Evolutionary conservation across 1,140 invertebrate species (phyloP), one percentile per base, ranked within the genome.

Genomic region (Adelges cooleyi): DNA sequence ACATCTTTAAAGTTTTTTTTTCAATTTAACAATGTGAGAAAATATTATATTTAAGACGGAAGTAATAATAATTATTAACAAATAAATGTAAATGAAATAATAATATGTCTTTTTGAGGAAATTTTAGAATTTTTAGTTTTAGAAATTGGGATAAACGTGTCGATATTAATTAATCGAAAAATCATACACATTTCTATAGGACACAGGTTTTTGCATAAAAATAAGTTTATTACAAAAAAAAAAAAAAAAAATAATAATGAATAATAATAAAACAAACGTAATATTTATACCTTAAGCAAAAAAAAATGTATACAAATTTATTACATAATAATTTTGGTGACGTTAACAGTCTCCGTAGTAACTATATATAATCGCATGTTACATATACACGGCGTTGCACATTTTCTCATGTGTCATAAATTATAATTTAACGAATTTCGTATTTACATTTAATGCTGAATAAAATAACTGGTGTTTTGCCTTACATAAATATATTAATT

Each of bases 211-310:
- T 62, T 8, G 23, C 23, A 22, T 46, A 46, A 46, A 13, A 36
- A 40, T 46, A n/a, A n/a, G 38, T 62, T 62, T 62, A 46, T 62
- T 62, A 62, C 15, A 46, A 62, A 46, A 62, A 62, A 62, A 62
- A 59, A 59, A 59, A 52, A 42, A 44, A 29, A 46, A 59, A 59
- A 46, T 42, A 54, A 23, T 6, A 38, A 15, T n/a, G 11, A 8
- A 44, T 17, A 44, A 18, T 25, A 42, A 27, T 59, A 44, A 42
- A 27, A 62, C 54, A 46, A 44, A 46, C n/a, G 42, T 62, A 59
- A 15, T 44, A 56, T 27, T 56, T 56, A 44, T 56, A 56, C n/a
- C 23, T 62, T 62, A 29, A 1, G n/a, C n/a, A n/a, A 22, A 54
- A 54, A 56, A 54, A 40, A 62, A 62, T 44, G 46, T 62, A 48